Evolutionary conservation across 2,888 invertebrate genomes (phyloP).

Genomic region (Pseudococcus longispinus): DNA sequence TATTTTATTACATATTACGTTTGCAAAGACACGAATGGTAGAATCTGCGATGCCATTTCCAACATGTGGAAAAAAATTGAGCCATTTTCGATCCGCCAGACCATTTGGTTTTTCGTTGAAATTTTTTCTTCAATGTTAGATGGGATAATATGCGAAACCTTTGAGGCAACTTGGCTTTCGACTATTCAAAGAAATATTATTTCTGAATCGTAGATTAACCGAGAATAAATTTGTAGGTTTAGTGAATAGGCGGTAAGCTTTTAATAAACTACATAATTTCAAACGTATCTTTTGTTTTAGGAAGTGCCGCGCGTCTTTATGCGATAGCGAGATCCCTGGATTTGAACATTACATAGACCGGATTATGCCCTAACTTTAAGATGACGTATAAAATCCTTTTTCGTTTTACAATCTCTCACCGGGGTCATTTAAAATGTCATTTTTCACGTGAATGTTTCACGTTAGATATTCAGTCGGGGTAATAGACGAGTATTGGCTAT

Average conservation of each 20-base stretch:
- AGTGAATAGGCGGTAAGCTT: not conserved
- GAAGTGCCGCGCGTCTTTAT: not conserved
- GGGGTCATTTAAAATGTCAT: not conserved
- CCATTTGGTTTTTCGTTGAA: not conserved
- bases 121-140: not conserved
- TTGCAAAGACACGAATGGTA: not conserved
- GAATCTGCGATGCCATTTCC: not conserved
- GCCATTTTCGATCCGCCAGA: not conserved
- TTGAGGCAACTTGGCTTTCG: not conserved
- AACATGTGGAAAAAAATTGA: not conserved
- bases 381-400: not conserved
- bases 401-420: not conserved
- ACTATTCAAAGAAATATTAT: not conserved
- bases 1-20: not conserved
- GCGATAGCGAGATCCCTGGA: not conserved
- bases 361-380: not conserved
- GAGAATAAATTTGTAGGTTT: not conserved
- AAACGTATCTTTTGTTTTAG: not conserved
- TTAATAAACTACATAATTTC: conserved; percentile 21
- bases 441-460: not conserved
- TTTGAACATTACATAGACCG: not conserved
- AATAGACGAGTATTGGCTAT: not conserved
- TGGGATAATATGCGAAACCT: not conserved
- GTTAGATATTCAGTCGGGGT: not conserved
- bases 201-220: not conserved